Percentiles rank a stretch among this genome's conserved stretches.
These are phyloP conservation scores for Ramphastos sulfuratus DNA, from an alignment of 2,113 vertebrate species.

Conservation along the genomic window DNA sequence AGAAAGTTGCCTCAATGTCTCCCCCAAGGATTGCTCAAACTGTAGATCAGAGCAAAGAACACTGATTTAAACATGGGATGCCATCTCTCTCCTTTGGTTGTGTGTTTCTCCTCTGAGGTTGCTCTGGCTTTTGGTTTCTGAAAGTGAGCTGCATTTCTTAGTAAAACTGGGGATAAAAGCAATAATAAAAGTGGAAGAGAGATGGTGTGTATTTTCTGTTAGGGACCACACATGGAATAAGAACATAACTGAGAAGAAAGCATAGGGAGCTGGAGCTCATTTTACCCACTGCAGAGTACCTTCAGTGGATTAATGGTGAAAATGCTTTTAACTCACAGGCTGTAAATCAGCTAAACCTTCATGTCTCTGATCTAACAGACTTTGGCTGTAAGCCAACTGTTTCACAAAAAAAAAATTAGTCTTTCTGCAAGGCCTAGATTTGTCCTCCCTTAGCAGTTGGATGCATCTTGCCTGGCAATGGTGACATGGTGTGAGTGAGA, in stretches of 20 bases:
- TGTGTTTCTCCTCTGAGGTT: not conserved
- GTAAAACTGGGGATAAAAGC: not conserved
- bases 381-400: not conserved
- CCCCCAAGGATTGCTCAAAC: not conserved
- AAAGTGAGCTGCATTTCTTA: not conserved
- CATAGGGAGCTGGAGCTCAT: not conserved
- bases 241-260: not conserved
- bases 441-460: not conserved
- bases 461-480: not conserved
- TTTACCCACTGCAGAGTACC: not conserved
- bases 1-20: not conserved
- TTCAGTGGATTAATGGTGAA: not conserved
- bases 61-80: not conserved
- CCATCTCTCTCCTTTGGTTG: not conserved
- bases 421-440: not conserved
- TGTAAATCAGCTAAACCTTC: not conserved
- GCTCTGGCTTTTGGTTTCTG: not conserved
- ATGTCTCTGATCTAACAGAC: not conserved
- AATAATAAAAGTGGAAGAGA: not conserved
- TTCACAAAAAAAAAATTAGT: not conserved
- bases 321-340: not conserved
- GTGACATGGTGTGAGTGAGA: not conserved
- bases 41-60: not conserved
- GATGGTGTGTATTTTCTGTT: not conserved
- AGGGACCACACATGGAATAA: not conserved